Evolutionary conservation across 2,888 invertebrate species (phyloP).

Genomic region (Tanytarsus gracilentus): DNA sequence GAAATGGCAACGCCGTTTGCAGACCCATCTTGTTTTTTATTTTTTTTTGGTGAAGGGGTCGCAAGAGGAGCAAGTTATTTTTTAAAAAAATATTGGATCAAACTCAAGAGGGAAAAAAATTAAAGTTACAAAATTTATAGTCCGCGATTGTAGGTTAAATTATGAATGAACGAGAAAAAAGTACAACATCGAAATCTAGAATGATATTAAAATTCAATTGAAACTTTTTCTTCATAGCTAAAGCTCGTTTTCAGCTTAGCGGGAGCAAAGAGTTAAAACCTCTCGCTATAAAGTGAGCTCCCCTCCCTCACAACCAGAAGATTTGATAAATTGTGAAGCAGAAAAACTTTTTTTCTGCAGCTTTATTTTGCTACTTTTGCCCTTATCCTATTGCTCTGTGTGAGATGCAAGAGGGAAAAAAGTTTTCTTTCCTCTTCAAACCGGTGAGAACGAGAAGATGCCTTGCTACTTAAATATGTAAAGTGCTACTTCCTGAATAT

Average conservation of each 20-base stretch:
- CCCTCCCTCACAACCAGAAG: not conserved
- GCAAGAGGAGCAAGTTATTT: too few species aligned
- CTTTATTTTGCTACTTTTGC: not conserved
- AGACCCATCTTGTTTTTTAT: too few species aligned
- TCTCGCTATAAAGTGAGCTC: not conserved
- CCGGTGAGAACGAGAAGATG: not conserved
- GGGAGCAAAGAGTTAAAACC: not conserved
- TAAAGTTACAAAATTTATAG: not conserved
- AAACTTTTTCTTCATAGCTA: not conserved
- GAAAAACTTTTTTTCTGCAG: not conserved
- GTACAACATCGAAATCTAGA: not conserved
- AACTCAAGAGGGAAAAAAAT: too few species aligned
- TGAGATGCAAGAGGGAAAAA: too few species aligned
- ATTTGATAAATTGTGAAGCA: not conserved
- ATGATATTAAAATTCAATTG: constrained; percentile 3
- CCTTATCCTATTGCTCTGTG: too few species aligned
- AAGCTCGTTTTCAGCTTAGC: not conserved
- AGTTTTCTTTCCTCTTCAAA: not conserved
- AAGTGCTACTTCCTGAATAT: constrained; percentile 8
- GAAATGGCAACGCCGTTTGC: too few species aligned
- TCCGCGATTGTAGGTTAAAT: not conserved
- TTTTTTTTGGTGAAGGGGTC: too few species aligned
- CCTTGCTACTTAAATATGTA: constrained; percentile 6
- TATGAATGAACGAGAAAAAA: not conserved
- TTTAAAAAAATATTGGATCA: too few species aligned